Percentiles rank a stretch among this genome's conserved stretches.
Evolutionary conservation across 2,888 invertebrate species (phyloP).

Genomic region (Heliconius ismenius): DNA sequence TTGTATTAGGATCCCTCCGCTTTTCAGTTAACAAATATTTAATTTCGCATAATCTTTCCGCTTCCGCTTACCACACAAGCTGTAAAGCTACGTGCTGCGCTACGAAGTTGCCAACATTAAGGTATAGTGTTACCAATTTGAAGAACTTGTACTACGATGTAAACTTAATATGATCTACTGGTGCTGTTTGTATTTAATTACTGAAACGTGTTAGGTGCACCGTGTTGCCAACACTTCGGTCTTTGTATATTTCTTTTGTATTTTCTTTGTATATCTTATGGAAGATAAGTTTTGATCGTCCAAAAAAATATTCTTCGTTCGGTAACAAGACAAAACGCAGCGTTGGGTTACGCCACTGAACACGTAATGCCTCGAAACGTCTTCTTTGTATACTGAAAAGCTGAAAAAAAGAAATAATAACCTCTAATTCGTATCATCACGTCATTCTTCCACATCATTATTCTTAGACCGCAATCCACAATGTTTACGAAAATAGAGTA

Average conservation of each 20-base stretch:
- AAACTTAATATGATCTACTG: constrained; percentile 43
- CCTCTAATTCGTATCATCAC: constrained; percentile 32
- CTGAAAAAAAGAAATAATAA: not conserved
- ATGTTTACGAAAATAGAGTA: constrained; percentile 45
- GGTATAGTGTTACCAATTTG: constrained; percentile 50
- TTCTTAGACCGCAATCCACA: constrained; percentile 45
- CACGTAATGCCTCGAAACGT: no score
- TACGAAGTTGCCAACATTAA: constrained; percentile 41
- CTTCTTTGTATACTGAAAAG: no score
- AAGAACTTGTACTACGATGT: constrained; percentile 44
- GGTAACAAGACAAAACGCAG: no score
- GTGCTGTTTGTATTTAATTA: constrained; percentile 44
- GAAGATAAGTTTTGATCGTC: not conserved
- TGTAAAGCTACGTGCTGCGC: constrained; percentile 38
- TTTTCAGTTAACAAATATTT: no score
- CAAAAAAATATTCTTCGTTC: no score
- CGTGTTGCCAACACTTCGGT: constrained; percentile 24
- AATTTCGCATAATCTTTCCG: constrained; percentile 14
- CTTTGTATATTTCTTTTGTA: no score
- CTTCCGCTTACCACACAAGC: constrained; percentile 5
- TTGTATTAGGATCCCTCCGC: no score
- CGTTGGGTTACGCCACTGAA: no score
- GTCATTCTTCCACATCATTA: constrained; percentile 52
- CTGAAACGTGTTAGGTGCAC: constrained; percentile 24
- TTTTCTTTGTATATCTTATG: no score